These are phyloP conservation scores for Telenomus remus DNA, from an alignment of 1,140 invertebrate species.

Conservation along the genomic window DNA sequence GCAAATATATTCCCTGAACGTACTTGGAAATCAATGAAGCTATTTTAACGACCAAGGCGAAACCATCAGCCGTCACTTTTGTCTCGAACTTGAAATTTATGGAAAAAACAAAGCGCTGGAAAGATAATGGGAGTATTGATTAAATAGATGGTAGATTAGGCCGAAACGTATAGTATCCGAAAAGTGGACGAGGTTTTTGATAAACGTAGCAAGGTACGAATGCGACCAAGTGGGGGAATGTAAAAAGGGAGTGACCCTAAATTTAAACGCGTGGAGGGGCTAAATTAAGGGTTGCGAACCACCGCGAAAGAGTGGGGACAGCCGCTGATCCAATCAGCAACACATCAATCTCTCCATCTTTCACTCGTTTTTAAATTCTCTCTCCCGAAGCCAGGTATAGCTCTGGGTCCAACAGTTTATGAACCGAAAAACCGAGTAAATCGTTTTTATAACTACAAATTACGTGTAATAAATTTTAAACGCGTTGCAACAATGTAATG, in stretches of 20 bases:
- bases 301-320: conserved; percentile 36
- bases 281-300: conserved; percentile 54
- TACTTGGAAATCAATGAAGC: conserved; percentile 53
- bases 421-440: conserved; percentile 34
- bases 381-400: conserved; percentile 40
- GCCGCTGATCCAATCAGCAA: conserved; percentile 50
- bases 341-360: conserved; percentile 48
- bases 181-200: conserved; percentile 12
- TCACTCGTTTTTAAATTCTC: conserved; percentile 25
- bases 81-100: not conserved
- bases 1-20: conserved; percentile 53
- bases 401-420: conserved; percentile 56
- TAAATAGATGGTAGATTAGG: conserved; percentile 26
- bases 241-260: conserved; percentile 49
- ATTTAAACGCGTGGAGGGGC: conserved; percentile 42
- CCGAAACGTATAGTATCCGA: conserved; percentile 9
- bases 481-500: no score
- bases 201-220: conserved; percentile 36
- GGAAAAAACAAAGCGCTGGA: conserved; percentile 1
- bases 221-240: conserved; percentile 17
- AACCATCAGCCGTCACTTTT: conserved; percentile 17
- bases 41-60: conserved; percentile 25
- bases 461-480: conserved; percentile 67
- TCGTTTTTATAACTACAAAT: conserved; percentile 49
- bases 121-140: conserved; percentile 1